Base-by-base conservation (phyloP, 1,140 invertebrate genomes). In the Spodoptera frugiperda region DNA sequence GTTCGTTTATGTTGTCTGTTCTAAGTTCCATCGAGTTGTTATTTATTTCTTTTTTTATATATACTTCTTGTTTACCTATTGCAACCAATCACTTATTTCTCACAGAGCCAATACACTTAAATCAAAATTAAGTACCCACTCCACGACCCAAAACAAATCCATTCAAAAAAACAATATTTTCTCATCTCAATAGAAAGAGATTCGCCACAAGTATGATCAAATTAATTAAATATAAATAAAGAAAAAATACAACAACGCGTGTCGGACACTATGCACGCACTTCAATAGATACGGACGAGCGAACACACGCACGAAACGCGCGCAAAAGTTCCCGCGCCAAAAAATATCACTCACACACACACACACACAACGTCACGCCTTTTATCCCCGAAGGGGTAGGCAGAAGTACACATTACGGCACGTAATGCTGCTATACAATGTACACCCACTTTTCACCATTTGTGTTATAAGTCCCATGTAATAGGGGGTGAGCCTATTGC, bases 161-260 rank as follows among this genome's bases (percentile, higher is more conserved):
- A 14, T 53, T 19, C 15, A 46, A 57, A 57, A n/a, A 55, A 72
- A 72, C 68, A 72, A 72, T 72, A 72, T 72, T 61, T 61, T 74
- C n/a, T n/a, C 39, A 11, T 61, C 8, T 51, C 21, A 55, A 72
- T 46, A 72, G 11, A 53, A 21, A 10, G 48, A 72, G 46, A 82
- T 80, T 83, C 74, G 74, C 78, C 70, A 80, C 71, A 72, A 75
- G 55, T 76, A 75, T 71, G 73, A 81, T 82, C 82, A 85, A 87
- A 81, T 78, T 76, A 86, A 87, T 87, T 84, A 80, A 84, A 88
- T 81, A 72, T 51, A 86, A 91, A 90, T 87, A 85, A 85, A 85
- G 82, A 85, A 83, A 84, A 85, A 78, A 75, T 8, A 39, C 33
- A 39, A 12, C 46, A 39, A 80, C 91, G 89, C 89, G 89, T 91